phyloP scores from a whole-genome alignment of 2,797 vertebrate genomes.

The Xerus rutilus region DNA sequence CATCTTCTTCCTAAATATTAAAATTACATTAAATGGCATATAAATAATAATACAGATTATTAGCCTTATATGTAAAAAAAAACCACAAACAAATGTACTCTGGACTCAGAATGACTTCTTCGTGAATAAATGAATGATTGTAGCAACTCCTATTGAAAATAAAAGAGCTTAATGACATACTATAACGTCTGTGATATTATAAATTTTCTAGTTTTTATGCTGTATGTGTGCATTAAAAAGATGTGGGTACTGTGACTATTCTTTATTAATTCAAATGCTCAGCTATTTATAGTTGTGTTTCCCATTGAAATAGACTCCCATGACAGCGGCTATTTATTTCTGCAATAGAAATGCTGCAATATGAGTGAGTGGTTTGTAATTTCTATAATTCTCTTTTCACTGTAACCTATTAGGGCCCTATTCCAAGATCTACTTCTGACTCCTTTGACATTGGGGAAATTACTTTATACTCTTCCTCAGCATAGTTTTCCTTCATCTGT shows the following conservation, averaged over 20 bases:
- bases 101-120: background rate
- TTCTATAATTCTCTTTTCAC: slow-evolving; percentile 62
- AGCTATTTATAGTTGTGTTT: slow-evolving; percentile 52
- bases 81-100: background rate
- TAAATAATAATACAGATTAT: background rate
- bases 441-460: slow-evolving; percentile 65
- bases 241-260: slow-evolving; percentile 1
- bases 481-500: slow-evolving; percentile 19
- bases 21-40: slow-evolving; percentile 5
- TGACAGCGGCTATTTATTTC: slow-evolving; percentile 52
- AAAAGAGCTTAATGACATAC: background rate
- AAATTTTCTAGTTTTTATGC: slow-evolving; percentile 41
- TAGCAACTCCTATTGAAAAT: background rate
- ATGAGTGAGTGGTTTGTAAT: slow-evolving; percentile 66
- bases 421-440: slow-evolving; percentile 39
- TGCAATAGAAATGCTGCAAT: slow-evolving; percentile 33
- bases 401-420: slow-evolving; percentile 13
- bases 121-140: slow-evolving; percentile 6
- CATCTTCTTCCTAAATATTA: slow-evolving; percentile 5
- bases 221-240: slow-evolving; percentile 10
- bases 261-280: slow-evolving; percentile 52
- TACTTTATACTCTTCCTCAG: slow-evolving; percentile 53
- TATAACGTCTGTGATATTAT: background rate
- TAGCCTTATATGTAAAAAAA: background rate
- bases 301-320: background rate